phyloP scores from a whole-genome alignment of 37 sponge, comb jelly and placozoan species.

The Mnemiopsis leidyi region DNA sequence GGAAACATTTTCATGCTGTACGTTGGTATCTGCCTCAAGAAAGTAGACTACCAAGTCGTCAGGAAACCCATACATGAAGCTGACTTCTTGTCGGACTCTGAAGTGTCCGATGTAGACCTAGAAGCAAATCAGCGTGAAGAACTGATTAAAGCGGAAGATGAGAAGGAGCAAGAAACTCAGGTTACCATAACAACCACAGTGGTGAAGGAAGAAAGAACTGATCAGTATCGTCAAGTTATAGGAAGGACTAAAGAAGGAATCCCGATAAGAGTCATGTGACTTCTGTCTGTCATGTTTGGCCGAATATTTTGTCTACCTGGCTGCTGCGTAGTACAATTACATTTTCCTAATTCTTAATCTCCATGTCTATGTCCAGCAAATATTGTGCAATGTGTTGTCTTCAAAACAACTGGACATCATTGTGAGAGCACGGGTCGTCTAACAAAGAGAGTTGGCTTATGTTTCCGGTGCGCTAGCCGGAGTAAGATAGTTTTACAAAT shows the following conservation, averaged over 20 bases:
- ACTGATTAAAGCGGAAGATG: background rate
- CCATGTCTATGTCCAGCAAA: no score
- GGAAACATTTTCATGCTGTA: background rate
- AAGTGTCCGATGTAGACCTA: background rate
- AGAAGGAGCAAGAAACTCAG: background rate
- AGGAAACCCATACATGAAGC: background rate
- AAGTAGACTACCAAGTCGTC: background rate
- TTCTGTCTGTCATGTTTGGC: no score
- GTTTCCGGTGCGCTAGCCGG: no score
- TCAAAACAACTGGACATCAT: no score
- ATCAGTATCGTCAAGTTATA: background rate
- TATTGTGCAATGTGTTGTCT: no score
- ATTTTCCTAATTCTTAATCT: no score
- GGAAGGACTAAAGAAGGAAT: slow-evolving; percentile 38
- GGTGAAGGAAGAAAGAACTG: background rate
- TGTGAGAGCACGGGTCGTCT: no score
- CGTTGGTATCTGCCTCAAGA: background rate
- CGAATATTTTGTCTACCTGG: no score
- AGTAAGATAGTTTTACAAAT: no score
- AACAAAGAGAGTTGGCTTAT: no score
- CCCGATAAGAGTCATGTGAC: slow-evolving; percentile 22
- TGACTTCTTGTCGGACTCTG: background rate
- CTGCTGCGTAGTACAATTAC: no score
- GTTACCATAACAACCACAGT: background rate
- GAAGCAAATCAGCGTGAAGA: background rate